Conservation (phyloP, 2,797 vertebrate genomes). For the Cercopithecus hamlyni region DNA sequence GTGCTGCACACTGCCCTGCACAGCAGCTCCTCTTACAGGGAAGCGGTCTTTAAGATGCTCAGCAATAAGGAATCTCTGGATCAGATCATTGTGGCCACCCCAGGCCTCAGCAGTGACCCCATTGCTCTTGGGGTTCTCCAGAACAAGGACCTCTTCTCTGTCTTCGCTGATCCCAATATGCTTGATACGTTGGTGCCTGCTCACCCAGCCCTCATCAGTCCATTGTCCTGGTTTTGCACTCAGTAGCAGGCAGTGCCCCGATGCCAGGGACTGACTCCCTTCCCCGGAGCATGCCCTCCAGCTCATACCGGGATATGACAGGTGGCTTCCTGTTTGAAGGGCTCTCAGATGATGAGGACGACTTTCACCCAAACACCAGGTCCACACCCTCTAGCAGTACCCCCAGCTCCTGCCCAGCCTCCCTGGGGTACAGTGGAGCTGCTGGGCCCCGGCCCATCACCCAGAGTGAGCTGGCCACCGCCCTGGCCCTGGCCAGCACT, state of each 20-base stretch:
- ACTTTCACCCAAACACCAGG: constrained; percentile 93
- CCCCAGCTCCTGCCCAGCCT: constrained; percentile 91
- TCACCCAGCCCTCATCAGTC: constrained; percentile 95
- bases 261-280: constrained; percentile 89
- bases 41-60: too few species aligned
- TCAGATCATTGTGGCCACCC: too few species aligned
- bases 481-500: constrained; percentile 96
- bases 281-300: constrained; percentile 85
- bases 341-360: constrained; percentile 98
- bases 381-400: constrained; percentile 91
- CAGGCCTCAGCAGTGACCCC: too few species aligned
- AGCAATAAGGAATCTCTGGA: too few species aligned
- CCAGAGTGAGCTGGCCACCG: constrained; percentile 96
- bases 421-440: constrained; percentile 95
- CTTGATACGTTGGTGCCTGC: constrained; percentile 91
- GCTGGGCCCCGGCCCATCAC: constrained; percentile 96
- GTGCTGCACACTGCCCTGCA: too few species aligned
- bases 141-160: constrained; percentile 98
- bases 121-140: constrained; percentile 91
- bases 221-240: constrained; percentile 96
- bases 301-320: constrained; percentile 70
- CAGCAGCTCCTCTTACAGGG: too few species aligned
- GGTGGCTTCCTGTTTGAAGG: constrained; percentile 98
- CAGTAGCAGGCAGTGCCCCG: constrained; percentile 93
- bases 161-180: constrained; percentile 97